phyloP scores from a whole-genome alignment of 2,113 vertebrate species.

The Ammodytes dubius region DNA sequence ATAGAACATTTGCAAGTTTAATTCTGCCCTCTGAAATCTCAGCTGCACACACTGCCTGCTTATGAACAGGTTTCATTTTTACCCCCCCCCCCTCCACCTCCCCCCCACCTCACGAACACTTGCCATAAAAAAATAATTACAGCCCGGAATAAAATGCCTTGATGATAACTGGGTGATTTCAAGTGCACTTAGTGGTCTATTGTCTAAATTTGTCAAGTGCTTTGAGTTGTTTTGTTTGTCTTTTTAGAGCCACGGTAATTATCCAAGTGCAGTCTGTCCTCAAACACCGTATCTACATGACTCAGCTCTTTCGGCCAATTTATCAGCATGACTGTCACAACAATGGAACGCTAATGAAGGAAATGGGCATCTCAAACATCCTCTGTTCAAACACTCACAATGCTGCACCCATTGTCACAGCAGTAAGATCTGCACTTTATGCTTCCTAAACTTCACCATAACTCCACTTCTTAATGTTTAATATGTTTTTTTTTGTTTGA shows the following conservation, averaged over 20 bases:
- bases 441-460: neutral
- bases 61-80: conserved; percentile 29
- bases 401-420: conserved; percentile 9
- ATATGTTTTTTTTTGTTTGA: neutral
- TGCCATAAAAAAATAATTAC: conserved; percentile 66
- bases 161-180: conserved; percentile 68
- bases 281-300: conserved; percentile 62
- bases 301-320: conserved; percentile 67
- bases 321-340: conserved; percentile 65
- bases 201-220: conserved; percentile 76
- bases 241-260: conserved; percentile 62
- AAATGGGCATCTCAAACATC: conserved; percentile 47
- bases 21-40: conserved; percentile 68
- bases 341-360: conserved; percentile 58
- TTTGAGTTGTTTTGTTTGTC: conserved; percentile 67
- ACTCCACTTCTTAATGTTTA: conserved; percentile 1
- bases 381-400: conserved; percentile 42
- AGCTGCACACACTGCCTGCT: conserved; percentile 53
- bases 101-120: conserved; percentile 32
- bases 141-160: conserved; percentile 46
- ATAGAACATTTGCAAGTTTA: conserved; percentile 72
- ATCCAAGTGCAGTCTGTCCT: conserved; percentile 69
- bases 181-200: conserved; percentile 71
- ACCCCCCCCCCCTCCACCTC: neutral
- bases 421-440: conserved; percentile 8